Evolutionary conservation across 2,797 vertebrate genomes (phyloP).

Genomic region (Gallinago nigripennis): DNA sequence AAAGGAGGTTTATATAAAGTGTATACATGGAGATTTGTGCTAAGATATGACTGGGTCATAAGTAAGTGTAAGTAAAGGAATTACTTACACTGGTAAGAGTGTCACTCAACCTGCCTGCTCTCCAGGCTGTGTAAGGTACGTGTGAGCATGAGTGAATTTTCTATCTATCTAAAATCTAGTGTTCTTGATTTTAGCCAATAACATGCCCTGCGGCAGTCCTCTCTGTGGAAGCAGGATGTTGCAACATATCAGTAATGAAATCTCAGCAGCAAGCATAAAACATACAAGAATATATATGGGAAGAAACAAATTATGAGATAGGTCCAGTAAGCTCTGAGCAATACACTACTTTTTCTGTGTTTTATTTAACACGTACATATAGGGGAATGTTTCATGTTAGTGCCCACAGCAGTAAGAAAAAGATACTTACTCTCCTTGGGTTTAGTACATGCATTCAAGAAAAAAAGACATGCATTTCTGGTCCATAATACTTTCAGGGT

Average conservation of each 20-base stretch:
- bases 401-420: not conserved
- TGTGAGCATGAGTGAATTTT: not conserved
- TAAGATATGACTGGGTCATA: not conserved
- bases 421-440: not conserved
- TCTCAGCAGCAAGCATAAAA: not conserved
- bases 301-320: not conserved
- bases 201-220: not conserved
- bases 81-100: not conserved
- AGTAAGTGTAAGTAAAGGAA: not conserved
- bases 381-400: not conserved
- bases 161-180: not conserved
- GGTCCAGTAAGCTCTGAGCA: not conserved
- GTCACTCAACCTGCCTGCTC: not conserved
- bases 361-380: rapidly evolving
- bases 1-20: not conserved
- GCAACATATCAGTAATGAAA: not conserved
- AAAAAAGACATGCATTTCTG: not conserved
- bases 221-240: not conserved
- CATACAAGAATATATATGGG: not conserved
- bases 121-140: not conserved
- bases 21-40: not conserved
- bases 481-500: not conserved
- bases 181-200: not conserved
- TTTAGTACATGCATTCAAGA: not conserved
- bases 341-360: not conserved